Base-by-base conservation (phyloP, 1,140 invertebrate genomes). In the Pseudobourletiella spinata region DNA sequence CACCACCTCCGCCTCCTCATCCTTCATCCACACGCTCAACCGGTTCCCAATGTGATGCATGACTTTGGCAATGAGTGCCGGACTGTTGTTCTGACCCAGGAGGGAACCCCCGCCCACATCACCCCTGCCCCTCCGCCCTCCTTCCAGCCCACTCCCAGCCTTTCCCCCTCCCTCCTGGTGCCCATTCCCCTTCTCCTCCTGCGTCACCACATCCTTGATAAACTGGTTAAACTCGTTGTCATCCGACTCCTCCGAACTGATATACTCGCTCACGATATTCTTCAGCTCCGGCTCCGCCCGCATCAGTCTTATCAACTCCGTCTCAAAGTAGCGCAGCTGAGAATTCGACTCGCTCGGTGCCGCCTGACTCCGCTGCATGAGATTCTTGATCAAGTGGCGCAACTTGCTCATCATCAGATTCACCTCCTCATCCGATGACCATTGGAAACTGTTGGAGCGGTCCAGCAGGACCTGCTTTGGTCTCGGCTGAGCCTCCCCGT, bases 361-460 rank as follows among this genome's bases (percentile, higher is more conserved):
- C 64, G 35, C 78, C 79, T 68, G 75, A 84, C 63, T 54, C 55
- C 62, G 65, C n/a, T 59, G 58, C 1, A 91, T 83, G 79, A 91
- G 86, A 24, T 87, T 89, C 74, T 91, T 91, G 74, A 92, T 91
- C 73, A 92, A 90, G 66, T 90, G 87, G 2, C 88, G 78, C 87
- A 93, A 90, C 77, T 91, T 92, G 11, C 85, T 88, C 89, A 94
- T 92, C 89, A 94, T 93, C 8, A 92, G 74, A 74, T 94, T 94
- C 1, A 90, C 92, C 76, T 92, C 90, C 73, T 93, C 89, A 72
- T 93, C 89, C 0, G 89, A 91, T 44, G 88, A 91, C 89, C 89
- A 92, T 70, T 57, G 64, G 26, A 67, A 67, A 46, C 42, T 54
- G 20, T 59, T 56, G 20, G 43, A 60, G 24, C 51, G 25, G 26